These are phyloP conservation scores for Dallia pectoralis DNA, from an alignment of 2,797 vertebrate species.

Conservation along the genomic window DNA sequence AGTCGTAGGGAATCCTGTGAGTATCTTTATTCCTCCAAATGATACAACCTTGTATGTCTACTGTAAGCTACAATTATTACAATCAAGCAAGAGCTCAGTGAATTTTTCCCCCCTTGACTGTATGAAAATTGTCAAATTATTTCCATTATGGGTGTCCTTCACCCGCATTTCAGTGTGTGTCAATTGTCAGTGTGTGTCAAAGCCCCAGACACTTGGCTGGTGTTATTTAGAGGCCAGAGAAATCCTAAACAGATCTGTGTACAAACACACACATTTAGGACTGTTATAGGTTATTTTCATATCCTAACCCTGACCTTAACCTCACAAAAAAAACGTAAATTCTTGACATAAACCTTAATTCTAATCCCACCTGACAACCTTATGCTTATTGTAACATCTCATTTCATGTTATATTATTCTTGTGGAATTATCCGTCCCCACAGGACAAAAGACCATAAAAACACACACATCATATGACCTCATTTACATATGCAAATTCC, in stretches of 20 bases:
- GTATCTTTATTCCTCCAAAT: conserved; percentile 44
- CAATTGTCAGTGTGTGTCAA: background rate
- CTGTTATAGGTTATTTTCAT: too few relatives aligned
- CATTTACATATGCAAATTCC: conserved; percentile 19
- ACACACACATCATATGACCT: conserved; percentile 11
- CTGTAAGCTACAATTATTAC: conserved; percentile 15
- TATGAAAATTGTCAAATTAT: background rate
- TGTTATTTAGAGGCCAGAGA: background rate
- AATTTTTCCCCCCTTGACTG: conserved; percentile 2
- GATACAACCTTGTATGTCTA: conserved; percentile 12
- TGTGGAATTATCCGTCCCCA: too few relatives aligned
- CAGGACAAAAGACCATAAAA: conserved; percentile 1
- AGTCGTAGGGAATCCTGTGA: conserved; percentile 83
- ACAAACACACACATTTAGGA: background rate
- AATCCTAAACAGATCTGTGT: background rate
- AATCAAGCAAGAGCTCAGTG: conserved; percentile 13
- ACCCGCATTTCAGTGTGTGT: background rate
- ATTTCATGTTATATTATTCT: too few relatives aligned
- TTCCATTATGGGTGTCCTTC: background rate
- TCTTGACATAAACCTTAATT: too few relatives aligned
- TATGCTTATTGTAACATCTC: too few relatives aligned
- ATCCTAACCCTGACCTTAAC: too few relatives aligned
- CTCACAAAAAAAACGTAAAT: too few relatives aligned
- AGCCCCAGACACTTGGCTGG: background rate
- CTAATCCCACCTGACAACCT: too few relatives aligned